Conservation (phyloP, 2,113 vertebrate species). For the Motacilla tschutschensis region DNA sequence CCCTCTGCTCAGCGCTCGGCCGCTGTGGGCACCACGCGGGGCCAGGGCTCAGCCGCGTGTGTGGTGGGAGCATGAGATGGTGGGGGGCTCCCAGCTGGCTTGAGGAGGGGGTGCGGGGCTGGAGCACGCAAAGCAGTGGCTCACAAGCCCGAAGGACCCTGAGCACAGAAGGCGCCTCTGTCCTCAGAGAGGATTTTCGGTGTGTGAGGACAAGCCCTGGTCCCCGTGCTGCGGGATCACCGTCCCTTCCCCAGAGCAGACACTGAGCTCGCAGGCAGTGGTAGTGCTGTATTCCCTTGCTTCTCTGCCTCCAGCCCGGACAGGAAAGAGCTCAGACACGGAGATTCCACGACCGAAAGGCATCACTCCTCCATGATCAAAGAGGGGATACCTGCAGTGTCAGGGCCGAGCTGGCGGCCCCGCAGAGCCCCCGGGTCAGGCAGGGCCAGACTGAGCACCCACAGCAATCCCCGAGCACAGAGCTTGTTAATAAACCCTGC, state of each 20-base stretch:
- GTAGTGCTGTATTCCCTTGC: neutral
- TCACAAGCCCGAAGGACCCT: neutral
- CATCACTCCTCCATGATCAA: neutral
- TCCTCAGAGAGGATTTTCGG: neutral
- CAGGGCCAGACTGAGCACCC: neutral
- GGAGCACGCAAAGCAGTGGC: neutral
- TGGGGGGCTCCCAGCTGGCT: neutral
- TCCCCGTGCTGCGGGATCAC: neutral
- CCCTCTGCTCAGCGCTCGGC: neutral
- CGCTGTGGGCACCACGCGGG: rapidly evolving
- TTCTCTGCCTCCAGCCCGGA: neutral
- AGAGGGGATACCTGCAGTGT: neutral
- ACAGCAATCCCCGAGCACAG: rapidly evolving
- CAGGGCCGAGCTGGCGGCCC: neutral
- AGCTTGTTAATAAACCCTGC: neutral
- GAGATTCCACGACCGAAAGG: neutral
- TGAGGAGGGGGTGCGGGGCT: neutral
- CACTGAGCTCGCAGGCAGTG: neutral
- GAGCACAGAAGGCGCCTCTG: neutral
- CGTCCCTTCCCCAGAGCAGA: neutral
- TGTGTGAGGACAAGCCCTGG: neutral
- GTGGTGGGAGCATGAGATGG: neutral
- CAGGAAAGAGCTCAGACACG: neutral
- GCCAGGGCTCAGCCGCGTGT: rapidly evolving
- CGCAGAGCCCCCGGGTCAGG: neutral